Percentiles rank a stretch among this genome's conserved stretches.
Conservation (phyloP, 23 tunicate species). For the Corella eumyota region DNA sequence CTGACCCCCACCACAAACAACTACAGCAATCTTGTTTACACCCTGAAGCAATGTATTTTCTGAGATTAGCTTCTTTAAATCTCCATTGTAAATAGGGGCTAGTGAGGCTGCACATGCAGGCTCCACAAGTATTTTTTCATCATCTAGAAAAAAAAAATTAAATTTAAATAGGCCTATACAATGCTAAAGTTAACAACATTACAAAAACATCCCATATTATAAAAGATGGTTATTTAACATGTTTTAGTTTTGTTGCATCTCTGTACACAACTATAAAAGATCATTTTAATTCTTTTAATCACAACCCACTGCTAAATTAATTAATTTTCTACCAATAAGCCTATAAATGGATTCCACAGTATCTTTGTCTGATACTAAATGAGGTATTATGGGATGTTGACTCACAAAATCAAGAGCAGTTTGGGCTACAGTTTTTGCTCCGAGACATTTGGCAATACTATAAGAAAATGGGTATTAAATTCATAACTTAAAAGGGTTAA, state of each 20-base stretch:
- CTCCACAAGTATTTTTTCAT: slow-evolving; percentile 82
- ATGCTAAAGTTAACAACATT: neutral
- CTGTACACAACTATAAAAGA: neutral
- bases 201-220: neutral
- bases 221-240: neutral
- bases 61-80: slow-evolving; percentile 23
- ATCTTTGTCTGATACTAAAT: slow-evolving; percentile 56
- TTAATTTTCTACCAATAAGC: slow-evolving; percentile 7
- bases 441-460: slow-evolving; percentile 79
- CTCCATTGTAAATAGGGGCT: slow-evolving; percentile 64
- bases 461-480: slow-evolving; percentile 1
- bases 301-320: neutral
- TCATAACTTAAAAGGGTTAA: slow-evolving; percentile 2
- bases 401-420: slow-evolving; percentile 36
- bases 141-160: slow-evolving; percentile 21
- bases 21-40: slow-evolving; percentile 54
- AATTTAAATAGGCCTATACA: neutral
- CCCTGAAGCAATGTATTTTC: slow-evolving; percentile 3
- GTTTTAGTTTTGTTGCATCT: too few species aligned
- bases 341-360: slow-evolving; percentile 50
- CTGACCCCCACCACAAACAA: slow-evolving; percentile 80
- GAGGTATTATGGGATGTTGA: slow-evolving; percentile 37
- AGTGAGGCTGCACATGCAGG: slow-evolving; percentile 87
- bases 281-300: neutral
- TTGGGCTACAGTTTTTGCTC: slow-evolving; percentile 73